Evolutionary conservation across 2,113 vertebrate species (phyloP), one percentile per base, ranked within the genome.

Genomic region (Tetraodon nigroviridis): DNA sequence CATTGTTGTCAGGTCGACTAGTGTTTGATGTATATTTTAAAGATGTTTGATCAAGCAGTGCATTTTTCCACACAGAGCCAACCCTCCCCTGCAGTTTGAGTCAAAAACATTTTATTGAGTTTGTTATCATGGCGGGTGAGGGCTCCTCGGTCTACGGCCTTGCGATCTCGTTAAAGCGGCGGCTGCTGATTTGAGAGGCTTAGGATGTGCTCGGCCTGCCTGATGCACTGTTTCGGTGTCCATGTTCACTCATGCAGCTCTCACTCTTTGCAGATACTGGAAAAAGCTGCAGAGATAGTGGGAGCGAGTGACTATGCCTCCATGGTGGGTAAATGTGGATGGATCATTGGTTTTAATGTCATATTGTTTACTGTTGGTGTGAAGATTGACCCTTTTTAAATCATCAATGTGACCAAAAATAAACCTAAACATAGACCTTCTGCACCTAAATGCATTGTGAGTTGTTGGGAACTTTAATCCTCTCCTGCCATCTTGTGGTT

Each of bases 211-310:
- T 61, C 27, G 1, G 62, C 61, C 50, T 67, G 50, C 46, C 59
- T 77, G 59, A 76, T 66, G 58, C 55, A 2, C 57, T 42, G 32
- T 60, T 22, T 68, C 32, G 20, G 17, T 24, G 59, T 22, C n/a
- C 54, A 16, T 60, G 21, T 58, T 67, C 22, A 11, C 42, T 78
- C 48, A 59, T 27, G 10, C 7, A 0, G 14, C 2, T 1, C 22
- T 62, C 17, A 5, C 12, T 60, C 42, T 60, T 76, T 82, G 21
- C 89, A 99, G 96, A 99, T 99, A 83, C 90, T 98, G 87, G 97
- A 98, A 84, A 98, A 98, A 78, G 97, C 97, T 77, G 96, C 96
- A 74, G 93, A 98, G 69, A 95, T 98, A 58, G 94, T 88, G 73
- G 66, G 89, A 64, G 91, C 90, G 45, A 93, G 83, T 69, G 96